Evolutionary conservation across 2,888 invertebrate species (phyloP), one percentile per base, ranked within the genome.

Genomic region (Erpobdella octoculata): DNA sequence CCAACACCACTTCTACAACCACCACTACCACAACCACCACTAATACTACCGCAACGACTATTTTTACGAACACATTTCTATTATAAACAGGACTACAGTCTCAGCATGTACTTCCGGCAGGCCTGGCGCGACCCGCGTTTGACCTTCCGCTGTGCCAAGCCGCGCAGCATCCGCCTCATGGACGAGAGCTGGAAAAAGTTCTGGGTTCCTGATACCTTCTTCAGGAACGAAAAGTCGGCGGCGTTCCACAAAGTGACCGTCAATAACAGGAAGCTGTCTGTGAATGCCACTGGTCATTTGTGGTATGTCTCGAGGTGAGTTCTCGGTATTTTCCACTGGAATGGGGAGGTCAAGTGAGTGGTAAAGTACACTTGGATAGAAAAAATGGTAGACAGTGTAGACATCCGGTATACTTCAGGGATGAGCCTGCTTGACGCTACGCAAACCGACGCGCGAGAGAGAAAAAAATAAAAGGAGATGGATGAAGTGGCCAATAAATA

Each of bases 291-390:
- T 15, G 75, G 75, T 25, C 68, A 72, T 64, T 37, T 75, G 66
- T 76, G 76, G 76, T 75, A 76, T 68, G 75, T 74, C 67, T 73
- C 74, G 53, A 76, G 73, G 74, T 76, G 59, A 71, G 74, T 72
- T 25, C 4, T 48, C 25, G 48, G 5, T 9, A 9, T 2, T 25
- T 5, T 21, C 8, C 28, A 53, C 15, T 21, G 8, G 53, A 53
- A 25, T 18, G 53, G 53, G 15, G 8, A 28, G 53, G 18, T 46
- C 3, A 46, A 46, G 21, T 5, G 46, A 21, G 46, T 6, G 53
- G 21, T 8, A 6, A 53, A 21, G 53, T 53, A 5, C 28, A 28
- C 21, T 53, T 53, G 53, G 53, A 53, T 53, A 28, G 53, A 21
- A 25, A 3, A 41, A 41, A 41, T 41, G 41, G 9, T 9, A 18